Evolutionary conservation across 2,888 invertebrate genomes (phyloP), one percentile per base, ranked within the genome.

Genomic region (Cybosia mesomella): DNA sequence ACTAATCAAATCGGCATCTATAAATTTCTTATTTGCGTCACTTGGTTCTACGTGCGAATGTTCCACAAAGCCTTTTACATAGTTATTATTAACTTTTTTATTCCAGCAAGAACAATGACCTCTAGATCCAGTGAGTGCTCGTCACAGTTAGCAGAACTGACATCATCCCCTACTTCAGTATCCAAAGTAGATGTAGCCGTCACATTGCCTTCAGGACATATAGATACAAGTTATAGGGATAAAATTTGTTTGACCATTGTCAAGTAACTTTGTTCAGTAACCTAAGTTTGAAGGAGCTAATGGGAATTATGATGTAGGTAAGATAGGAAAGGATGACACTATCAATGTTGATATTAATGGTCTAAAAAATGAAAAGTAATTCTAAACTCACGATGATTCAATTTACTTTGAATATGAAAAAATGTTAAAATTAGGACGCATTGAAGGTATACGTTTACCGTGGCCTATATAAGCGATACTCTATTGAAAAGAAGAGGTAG

Each of bases 171-270:
- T 0, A 81, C 85, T 1, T 89, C 92, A 0, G 73, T 88, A 24
- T 92, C 93, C 0, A 94, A 94, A 70, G 94, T 94, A 9, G 94
- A 94, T 72, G 94, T 94, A 0, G 94, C 94, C 0, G 94, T 94
- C 10, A 93, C 94, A 0, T 73, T 94, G 15, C 94, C 94, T 0
- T 84, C 90, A 1, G 89, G 91, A 8, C 89, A 90, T 13, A 62
- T 90, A 67, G 93, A 93, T 60, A 90, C 89, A 2, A 93, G 93
- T 62, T 94, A 94, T 72, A 88, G 94, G 79, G 94, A 94, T 74
- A 91, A 91, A 76, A 94, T 94, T 73, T 93, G 94, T 80, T 85
- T 94, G 73, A 94, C 94, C 61, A 92, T 94, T 77, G 90, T 94
- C 24, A 94, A 94, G 82, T 93, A 87, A 79, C 67, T 11, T 65